Evolutionary conservation across 1,140 invertebrate genomes (phyloP).

Genomic region (Oscheius sp.): DNA sequence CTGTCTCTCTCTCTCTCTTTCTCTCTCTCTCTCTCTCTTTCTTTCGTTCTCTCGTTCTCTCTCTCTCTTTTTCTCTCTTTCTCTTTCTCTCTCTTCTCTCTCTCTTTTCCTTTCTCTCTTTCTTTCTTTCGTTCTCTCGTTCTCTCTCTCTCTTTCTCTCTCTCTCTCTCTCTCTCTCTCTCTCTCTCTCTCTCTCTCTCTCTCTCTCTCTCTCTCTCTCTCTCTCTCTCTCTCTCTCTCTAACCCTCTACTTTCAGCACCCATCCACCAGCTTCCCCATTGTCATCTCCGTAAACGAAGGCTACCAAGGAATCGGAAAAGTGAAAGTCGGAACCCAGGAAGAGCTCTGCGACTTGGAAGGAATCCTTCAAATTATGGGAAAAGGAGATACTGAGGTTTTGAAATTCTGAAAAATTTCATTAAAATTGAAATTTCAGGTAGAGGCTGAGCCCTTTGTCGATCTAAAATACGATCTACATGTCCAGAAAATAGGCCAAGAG

Average conservation of each 20-base stretch:
- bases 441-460: conserved; percentile 36
- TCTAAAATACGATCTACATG: conserved; percentile 35
- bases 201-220: not conserved
- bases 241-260: conserved; percentile 2
- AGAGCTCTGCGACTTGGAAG: conserved; percentile 32
- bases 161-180: not conserved
- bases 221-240: too few species aligned
- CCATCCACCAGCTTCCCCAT: conserved; percentile 15
- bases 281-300: conserved; percentile 27
- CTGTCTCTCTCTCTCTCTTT: not conserved
- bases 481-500: conserved; percentile 35
- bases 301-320: conserved; percentile 32
- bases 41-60: too few species aligned
- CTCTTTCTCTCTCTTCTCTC: not conserved
- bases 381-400: conserved; percentile 27
- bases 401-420: not conserved
- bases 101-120: too few species aligned
- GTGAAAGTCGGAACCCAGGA: conserved; percentile 28
- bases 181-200: not conserved
- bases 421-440: conserved; percentile 14
- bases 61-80: not conserved
- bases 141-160: too few species aligned
- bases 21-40: not conserved
- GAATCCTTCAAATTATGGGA: conserved; percentile 20
- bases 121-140: too few species aligned